phyloP scores from a whole-genome alignment of 2,888 invertebrate species.

The Eupsilia transversa region DNA sequence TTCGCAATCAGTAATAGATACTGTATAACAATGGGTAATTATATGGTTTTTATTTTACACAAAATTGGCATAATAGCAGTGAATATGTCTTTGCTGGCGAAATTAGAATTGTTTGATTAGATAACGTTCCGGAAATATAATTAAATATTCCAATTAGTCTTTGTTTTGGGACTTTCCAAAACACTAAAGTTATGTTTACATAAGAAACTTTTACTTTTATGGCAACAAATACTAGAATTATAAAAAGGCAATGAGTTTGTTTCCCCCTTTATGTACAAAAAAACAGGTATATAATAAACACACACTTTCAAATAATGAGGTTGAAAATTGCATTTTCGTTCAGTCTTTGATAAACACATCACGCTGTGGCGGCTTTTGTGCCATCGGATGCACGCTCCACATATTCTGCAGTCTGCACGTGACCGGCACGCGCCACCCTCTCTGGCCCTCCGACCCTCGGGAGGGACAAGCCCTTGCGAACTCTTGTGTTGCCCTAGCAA shows the following conservation, averaged over 20 bases:
- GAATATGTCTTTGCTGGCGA: slow-evolving; percentile 35
- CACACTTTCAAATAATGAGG: slow-evolving; percentile 50
- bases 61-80: slow-evolving; percentile 49
- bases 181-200: slow-evolving; percentile 33
- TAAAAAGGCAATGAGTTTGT: slow-evolving; percentile 13
- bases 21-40: slow-evolving; percentile 63
- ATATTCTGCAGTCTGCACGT: slow-evolving; percentile 74
- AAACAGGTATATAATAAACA: slow-evolving; percentile 15
- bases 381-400: slow-evolving; percentile 74
- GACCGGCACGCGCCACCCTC: slow-evolving; percentile 71
- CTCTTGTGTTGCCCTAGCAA: slow-evolving; percentile 60
- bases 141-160: slow-evolving; percentile 56
- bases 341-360: slow-evolving; percentile 78
- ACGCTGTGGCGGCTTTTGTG: slow-evolving; percentile 68
- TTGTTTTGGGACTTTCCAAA: slow-evolving; percentile 53
- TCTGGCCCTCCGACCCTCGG: slow-evolving; percentile 55
- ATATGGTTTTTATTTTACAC: slow-evolving; percentile 55
- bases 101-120: slow-evolving; percentile 51
- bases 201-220: slow-evolving; percentile 54
- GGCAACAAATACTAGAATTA: slow-evolving; percentile 16
- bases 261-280: slow-evolving; percentile 14
- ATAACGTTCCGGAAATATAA: slow-evolving; percentile 51
- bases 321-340: slow-evolving; percentile 64
- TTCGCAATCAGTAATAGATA: slow-evolving; percentile 57
- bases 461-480: slow-evolving; percentile 59